Conservation (phyloP, 2,888 invertebrate species). For the Perdita meconis region DNA sequence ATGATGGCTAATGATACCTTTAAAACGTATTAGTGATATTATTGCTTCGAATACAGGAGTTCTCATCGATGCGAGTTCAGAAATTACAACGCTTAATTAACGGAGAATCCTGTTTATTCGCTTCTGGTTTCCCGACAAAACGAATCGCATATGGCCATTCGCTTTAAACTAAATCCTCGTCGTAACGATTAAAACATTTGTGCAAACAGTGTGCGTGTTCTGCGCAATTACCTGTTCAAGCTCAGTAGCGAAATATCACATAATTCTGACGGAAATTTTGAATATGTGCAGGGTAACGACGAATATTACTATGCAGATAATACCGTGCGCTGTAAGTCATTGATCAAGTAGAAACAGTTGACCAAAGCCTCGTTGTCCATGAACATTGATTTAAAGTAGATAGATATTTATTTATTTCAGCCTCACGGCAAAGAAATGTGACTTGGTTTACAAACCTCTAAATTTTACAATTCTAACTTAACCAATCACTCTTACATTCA, state of each 20-base stretch:
- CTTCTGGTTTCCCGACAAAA: conserved; percentile 15
- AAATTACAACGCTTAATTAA: neutral
- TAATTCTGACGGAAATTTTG: conserved; percentile 10
- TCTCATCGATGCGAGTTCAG: neutral
- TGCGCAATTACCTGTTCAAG: conserved; percentile 12
- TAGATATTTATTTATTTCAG: too few relatives aligned
- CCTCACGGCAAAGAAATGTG: too few relatives aligned
- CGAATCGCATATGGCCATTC: conserved; percentile 2
- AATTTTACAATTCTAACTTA: too few relatives aligned
- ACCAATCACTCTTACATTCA: too few relatives aligned
- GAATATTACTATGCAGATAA: neutral
- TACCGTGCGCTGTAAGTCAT: neutral
- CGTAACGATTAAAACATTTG: conserved; percentile 17
- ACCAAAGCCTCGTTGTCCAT: too few relatives aligned
- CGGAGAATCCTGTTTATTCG: conserved; percentile 1
- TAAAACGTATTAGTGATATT: neutral
- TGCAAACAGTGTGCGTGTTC: neutral
- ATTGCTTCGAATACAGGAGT: neutral
- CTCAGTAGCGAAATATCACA: neutral
- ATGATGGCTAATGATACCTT: neutral
- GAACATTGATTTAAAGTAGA: too few relatives aligned
- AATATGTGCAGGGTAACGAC: neutral
- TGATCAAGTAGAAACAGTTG: too few relatives aligned
- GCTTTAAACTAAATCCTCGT: conserved; percentile 12
- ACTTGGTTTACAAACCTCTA: too few relatives aligned